These are phyloP conservation scores for Sinopyrophorus schimmeli DNA, from an alignment of 2,888 invertebrate species.

Conservation along the genomic window DNA sequence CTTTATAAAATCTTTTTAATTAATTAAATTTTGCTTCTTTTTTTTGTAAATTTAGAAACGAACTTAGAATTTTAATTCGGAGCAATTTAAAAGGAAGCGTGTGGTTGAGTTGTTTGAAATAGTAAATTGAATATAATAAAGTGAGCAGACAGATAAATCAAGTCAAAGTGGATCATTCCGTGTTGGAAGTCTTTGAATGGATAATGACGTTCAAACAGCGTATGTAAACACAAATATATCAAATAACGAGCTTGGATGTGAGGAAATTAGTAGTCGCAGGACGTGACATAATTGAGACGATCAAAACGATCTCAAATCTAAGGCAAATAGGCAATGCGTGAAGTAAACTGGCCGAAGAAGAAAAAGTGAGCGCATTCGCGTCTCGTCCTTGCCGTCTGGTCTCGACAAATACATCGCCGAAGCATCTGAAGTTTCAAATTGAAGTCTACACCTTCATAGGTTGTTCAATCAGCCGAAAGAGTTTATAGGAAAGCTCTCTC, in stretches of 20 bases:
- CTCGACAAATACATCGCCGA: conserved; percentile 36
- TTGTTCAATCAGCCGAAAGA: conserved; percentile 38
- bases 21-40: no score
- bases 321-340: conserved; percentile 32
- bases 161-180: no score
- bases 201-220: conserved; percentile 10
- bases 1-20: no score
- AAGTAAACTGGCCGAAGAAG: conserved; percentile 33
- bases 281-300: conserved; percentile 31
- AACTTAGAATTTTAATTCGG: no score
- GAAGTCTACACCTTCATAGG: conserved; percentile 40
- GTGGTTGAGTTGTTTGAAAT: no score
- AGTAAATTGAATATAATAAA: no score
- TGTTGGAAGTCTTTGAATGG: no score
- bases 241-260: conserved; percentile 4
- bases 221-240: conserved; percentile 7
- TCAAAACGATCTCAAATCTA: conserved; percentile 32
- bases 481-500: conserved; percentile 33
- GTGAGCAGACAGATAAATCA: no score
- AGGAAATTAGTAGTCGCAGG: conserved; percentile 15
- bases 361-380: conserved; percentile 29
- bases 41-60: no score
- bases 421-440: conserved; percentile 39
- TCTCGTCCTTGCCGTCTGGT: conserved; percentile 33
- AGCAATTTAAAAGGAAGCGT: no score